Conservation (phyloP, 2,888 invertebrate species). For the Lasioglossum leucozonium region DNA sequence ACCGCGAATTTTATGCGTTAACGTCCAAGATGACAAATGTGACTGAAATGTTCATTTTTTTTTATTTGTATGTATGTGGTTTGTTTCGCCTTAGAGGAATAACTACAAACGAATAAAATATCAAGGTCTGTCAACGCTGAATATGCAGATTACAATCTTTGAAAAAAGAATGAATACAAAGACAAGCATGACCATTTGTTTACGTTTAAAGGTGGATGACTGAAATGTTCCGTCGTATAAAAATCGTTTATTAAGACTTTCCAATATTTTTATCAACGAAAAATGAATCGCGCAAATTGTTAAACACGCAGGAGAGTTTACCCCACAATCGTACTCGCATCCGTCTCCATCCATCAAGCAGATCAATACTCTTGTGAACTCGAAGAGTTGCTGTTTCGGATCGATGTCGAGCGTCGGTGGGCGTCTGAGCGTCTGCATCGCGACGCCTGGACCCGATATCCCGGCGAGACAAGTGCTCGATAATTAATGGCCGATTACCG, state of each 20-base stretch:
- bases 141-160: no score
- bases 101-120: no score
- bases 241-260: no score
- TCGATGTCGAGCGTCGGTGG: conserved; percentile 13
- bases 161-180: no score
- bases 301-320: neutral
- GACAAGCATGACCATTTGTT: no score
- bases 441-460: conserved; percentile 28
- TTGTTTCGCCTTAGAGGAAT: no score
- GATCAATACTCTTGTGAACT: conserved; percentile 63
- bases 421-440: neutral
- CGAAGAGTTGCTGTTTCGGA: conserved; percentile 19
- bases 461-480: conserved; percentile 43
- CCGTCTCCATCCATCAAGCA: conserved; percentile 56
- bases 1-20: neutral
- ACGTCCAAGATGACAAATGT: neutral
- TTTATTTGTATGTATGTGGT: no score
- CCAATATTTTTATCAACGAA: no score
- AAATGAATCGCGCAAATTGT: conserved; percentile 22
- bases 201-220: no score
- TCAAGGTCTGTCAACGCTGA: no score
- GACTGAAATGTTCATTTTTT: no score
- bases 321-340: conserved; percentile 34
- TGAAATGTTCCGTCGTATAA: no score
- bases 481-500: conserved; percentile 61